Base-by-base conservation (phyloP, 2,113 vertebrate genomes). In the Trematomus loennbergii region DNA sequence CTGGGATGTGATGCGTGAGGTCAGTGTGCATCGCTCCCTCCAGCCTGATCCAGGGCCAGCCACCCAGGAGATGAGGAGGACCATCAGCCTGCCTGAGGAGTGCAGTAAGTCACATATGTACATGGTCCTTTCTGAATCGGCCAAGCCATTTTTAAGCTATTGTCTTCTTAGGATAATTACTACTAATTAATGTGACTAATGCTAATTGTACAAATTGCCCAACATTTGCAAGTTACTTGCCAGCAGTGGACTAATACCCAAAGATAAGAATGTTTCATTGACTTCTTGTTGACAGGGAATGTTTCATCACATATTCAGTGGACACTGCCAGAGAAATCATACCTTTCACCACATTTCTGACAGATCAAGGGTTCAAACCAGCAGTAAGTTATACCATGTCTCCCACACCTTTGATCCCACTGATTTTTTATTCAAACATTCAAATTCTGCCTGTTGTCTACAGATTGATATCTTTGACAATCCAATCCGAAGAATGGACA, bases 381-480 rank as follows among this genome's bases (percentile, higher is more conserved):
- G 79, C 84, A 9, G 93, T 93, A 61, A 83, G 93, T 87, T 12
- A 46, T 84, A 22, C 81, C 61, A 17, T 2, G 1, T 15, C 48
- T 71, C 29, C 0, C 1, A 48, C 25, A 16, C 17, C 18, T 45
- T 33, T 43, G 1, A 18, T 25, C 25, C 12, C 0, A 1, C 12
- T 9, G 12, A 22, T 29, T 2, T 17, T 45, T 20, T 9, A 2
- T 8, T 15, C 20, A 67, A n/a, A 57, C 1, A 1, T 64, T 71
- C 18, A 75, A 64, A 48, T 40, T 15, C 29, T 10, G 13, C 17
- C 12, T 59, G 13, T 43, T 91, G 29, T 29, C 8, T 4, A n/a
- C 77, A 99, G 98, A 97, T 98, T 59, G 97, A 99, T 91, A 96
- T 99, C 63, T 98, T 99, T 91, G 97, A 99, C 49, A 96, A 95